These are phyloP conservation scores for Cantharis flavilabris DNA, from an alignment of 2,888 invertebrate species.

Conservation along the genomic window DNA sequence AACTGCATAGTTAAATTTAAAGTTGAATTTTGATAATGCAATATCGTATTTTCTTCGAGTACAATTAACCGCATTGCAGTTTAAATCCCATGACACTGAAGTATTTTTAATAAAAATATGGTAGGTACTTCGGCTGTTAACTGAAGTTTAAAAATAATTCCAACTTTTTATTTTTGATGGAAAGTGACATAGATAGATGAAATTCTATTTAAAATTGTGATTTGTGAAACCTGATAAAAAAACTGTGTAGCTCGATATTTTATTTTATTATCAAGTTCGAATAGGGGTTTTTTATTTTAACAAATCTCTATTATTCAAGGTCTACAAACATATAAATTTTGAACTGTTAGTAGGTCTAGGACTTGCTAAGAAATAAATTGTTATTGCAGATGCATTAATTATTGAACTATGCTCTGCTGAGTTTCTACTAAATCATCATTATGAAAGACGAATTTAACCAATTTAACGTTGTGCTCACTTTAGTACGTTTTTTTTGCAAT, in stretches of 20 bases:
- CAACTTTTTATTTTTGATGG: neutral
- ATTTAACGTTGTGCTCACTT: neutral
- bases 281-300: neutral
- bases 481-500: neutral
- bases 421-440: neutral
- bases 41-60: neutral
- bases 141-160: neutral
- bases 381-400: neutral
- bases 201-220: neutral
- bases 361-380: neutral
- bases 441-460: neutral
- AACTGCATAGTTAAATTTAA: neutral
- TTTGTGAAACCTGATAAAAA: neutral
- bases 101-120: neutral
- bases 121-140: neutral
- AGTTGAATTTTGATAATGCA: neutral
- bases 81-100: neutral
- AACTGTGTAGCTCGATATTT: neutral
- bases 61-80: neutral
- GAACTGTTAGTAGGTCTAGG: neutral
- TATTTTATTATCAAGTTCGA: neutral
- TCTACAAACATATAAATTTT: neutral
- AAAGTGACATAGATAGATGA: neutral
- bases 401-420: neutral
- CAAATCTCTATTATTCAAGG: neutral